phyloP scores from a whole-genome alignment of 2,888 invertebrate species.

The Hoplodrina blanda region DNA sequence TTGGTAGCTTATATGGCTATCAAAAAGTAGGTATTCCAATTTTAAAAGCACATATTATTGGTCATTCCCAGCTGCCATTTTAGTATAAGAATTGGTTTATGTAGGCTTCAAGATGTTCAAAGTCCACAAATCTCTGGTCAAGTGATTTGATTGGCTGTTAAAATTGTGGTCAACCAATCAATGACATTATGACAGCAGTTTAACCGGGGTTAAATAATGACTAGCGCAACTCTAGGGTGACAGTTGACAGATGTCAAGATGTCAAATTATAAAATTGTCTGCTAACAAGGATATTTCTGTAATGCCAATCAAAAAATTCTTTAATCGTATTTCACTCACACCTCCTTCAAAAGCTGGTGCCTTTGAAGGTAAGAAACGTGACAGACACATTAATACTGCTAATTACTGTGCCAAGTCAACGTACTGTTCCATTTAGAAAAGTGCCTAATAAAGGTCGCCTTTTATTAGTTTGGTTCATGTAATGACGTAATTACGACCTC shows the following conservation, averaged over 20 bases:
- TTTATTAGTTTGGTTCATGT: constrained; percentile 22
- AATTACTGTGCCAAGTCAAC: constrained; percentile 56
- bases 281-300: neutral
- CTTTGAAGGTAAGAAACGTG: constrained; percentile 52
- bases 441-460: constrained; percentile 28
- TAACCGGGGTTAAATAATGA: neutral
- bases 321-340: constrained; percentile 14
- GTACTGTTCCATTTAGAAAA: constrained; percentile 47
- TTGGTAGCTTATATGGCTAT: neutral
- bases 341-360: constrained; percentile 28
- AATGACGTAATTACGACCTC: constrained; percentile 23
- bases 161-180: constrained; percentile 10
- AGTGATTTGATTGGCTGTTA: neutral
- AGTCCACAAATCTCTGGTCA: neutral
- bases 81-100: neutral
- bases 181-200: constrained; percentile 3
- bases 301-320: neutral
- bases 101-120: neutral
- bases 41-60: neutral
- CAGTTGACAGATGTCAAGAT: neutral
- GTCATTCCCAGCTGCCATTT: neutral
- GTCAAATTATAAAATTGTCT: constrained; percentile 8
- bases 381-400: constrained; percentile 48
- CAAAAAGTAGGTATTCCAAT: neutral
- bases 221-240: neutral